Percentiles rank a stretch among this genome's conserved stretches.
Conservation (phyloP, 2,888 invertebrate genomes). For the Drosophila incognita region DNA sequence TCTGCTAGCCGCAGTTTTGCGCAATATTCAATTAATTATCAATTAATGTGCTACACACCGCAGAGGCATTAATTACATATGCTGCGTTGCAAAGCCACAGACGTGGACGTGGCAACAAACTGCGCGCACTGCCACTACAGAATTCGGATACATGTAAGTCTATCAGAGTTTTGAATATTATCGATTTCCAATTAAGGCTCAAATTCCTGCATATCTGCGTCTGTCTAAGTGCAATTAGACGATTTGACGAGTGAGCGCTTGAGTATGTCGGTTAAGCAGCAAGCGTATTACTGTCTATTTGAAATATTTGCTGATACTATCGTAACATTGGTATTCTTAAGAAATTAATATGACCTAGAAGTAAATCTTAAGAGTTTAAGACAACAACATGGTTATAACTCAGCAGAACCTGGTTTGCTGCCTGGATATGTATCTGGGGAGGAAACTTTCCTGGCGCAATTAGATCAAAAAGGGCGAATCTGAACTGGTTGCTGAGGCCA, state of each 20-base stretch:
- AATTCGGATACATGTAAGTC: conserved; percentile 44
- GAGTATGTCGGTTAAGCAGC: conserved; percentile 53
- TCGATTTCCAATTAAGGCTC: conserved; percentile 65
- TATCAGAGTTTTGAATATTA: conserved; percentile 58
- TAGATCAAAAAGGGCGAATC: too few species aligned
- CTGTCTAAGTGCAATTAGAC: conserved; percentile 34
- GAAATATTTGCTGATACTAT: neutral
- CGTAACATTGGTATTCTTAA: neutral
- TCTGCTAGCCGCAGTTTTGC: conserved; percentile 66
- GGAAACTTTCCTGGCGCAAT: too few species aligned
- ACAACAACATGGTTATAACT: too few species aligned
- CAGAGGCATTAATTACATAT: conserved; percentile 76
- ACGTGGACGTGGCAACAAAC: conserved; percentile 21
- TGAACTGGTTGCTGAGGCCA: too few species aligned
- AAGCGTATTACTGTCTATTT: conserved; percentile 10
- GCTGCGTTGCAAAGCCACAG: conserved; percentile 73
- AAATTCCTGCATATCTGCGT: conserved; percentile 9
- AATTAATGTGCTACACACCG: conserved; percentile 77
- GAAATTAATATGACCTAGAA: neutral
- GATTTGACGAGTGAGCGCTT: conserved; percentile 33
- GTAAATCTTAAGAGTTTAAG: too few species aligned
- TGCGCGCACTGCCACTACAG: conserved; percentile 17
- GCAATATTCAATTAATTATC: conserved; percentile 79
- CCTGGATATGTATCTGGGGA: too few species aligned
- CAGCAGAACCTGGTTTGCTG: too few species aligned